Base-by-base conservation (phyloP, 2,888 invertebrate genomes). In the Drosophila imparisetae region DNA sequence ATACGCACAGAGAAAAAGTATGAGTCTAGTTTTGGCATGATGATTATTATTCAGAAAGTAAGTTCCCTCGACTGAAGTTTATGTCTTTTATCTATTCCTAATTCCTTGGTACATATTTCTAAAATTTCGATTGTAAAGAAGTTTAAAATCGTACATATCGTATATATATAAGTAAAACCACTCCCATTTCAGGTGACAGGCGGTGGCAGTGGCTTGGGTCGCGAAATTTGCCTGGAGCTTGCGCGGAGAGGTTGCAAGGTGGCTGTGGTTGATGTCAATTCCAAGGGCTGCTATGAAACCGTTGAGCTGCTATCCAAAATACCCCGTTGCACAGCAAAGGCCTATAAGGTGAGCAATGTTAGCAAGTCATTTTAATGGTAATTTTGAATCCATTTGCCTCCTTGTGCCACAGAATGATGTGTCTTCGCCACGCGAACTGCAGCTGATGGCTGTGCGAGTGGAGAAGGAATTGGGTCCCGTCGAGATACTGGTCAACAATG, bases 401-500 rank as follows among this genome's bases (percentile, higher is more conserved):
- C 13, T 40, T 29, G 4, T 21, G 21, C 21, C 40, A 27, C 63
- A 93, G 92, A 91, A 92, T 59, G 93, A 93, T 83, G 92, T 93
- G 21, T 92, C 93, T 36, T 92, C 92, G 64, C 91, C 91, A 15
- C 90, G 92, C 18, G 92, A 92, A 75, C 72, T 93, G 36, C 89
- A 91, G 69, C 55, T 92, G 45, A 85, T 93, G 85, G 91, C 92
- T 21, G 79, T 86, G 42, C 90, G 91, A 67, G 90, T 93, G 40
- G 92, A 92, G 70, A 91, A 91, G 57, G 92, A 93, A 60, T 66
- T 93, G 75, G 93, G 93, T 2, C 91, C 92, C 0, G 93, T 94
- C 18, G 94, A 94, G 60, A 93, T 94, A 61, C 74, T 94, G 60
- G 91, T 94, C 2, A 94, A 94, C 76, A 94, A 94, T 83, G 94